Base-by-base conservation (phyloP, 2,797 vertebrate genomes). In the Platyrinchus mystaceus region DNA sequence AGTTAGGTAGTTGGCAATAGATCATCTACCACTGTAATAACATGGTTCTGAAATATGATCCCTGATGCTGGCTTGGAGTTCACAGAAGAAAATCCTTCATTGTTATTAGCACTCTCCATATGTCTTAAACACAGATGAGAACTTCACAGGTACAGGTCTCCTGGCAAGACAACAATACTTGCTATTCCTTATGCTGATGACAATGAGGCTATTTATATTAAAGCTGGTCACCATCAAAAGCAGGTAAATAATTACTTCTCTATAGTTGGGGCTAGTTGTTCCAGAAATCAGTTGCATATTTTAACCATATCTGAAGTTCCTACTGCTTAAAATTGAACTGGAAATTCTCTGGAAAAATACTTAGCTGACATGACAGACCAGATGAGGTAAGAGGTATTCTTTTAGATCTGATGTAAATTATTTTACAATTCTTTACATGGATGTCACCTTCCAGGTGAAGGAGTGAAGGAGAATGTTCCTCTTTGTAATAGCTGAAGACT, bases 1-100 rank as follows among this genome's bases (percentile, higher is more conserved):
- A 68, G 52, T 84, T 89, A 77, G 41, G 34, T 89, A 67, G 86
- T 2, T 79, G 59, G 64, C 81, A 87, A 64, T 90, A 92, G 84
- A 85, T 94, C 78, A 80, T 64, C 60, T 83, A 19, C 43, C 87
- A 60, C 64, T 93, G 81, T 44, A 95, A 90, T 88, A 93, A 83
- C 10, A n/a, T 28, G 67, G 67, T 43, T 93, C 59, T 89, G 41
- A 90, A 87, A 47, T 73, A 73, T 2, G 7, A 80, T 82, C 20
- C 22, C 60, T 71, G 63, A 53, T 64, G 69, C 28, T 68, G 47
- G 5, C 60, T 75, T 59, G 67, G 59, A 66, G 47, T 79, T 77
- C 68, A 36, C 6, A 59, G 68, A 87, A 66, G 27, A 89, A 87
- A 93, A 92, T 28, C 24, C 27, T 83, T 84, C 22, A 37, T 37